Percentiles rank a stretch among this genome's conserved stretches.
Conservation (phyloP, 2,888 invertebrate species). For the Unio delphinus region DNA sequence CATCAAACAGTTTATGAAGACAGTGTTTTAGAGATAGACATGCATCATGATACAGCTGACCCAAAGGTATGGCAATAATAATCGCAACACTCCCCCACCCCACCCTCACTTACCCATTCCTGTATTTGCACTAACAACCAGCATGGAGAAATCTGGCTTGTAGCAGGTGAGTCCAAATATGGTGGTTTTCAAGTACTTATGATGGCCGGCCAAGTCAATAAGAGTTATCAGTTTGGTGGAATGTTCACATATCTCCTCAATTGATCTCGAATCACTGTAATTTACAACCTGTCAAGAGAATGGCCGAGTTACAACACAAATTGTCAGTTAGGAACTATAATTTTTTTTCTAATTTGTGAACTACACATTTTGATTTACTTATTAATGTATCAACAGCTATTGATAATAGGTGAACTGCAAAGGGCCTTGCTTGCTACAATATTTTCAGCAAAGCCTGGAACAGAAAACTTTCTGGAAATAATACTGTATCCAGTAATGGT, state of each 20-base stretch:
- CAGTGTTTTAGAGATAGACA: no score
- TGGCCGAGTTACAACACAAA: not conserved
- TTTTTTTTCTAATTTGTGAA: not conserved
- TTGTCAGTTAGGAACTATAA: not conserved
- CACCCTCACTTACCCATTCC: slow-evolving; percentile 74
- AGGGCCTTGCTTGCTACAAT: no score
- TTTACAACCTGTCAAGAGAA: slow-evolving; percentile 81
- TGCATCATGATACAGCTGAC: no score
- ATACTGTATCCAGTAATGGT: no score
- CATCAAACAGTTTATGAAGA: no score
- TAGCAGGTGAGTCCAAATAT: slow-evolving; percentile 94
- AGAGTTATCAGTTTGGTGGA: slow-evolving; percentile 91
- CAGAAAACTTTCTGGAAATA: no score
- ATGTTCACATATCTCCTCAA: slow-evolving; percentile 93
- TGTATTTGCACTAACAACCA: slow-evolving; percentile 84
- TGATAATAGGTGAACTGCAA: no score
- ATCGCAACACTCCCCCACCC: not conserved
- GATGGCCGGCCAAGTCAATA: slow-evolving; percentile 95
- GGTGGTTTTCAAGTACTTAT: slow-evolving; percentile 95
- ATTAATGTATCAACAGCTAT: no score
- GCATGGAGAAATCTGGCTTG: slow-evolving; percentile 91
- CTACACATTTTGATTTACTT: not conserved
- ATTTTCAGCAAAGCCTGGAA: no score
- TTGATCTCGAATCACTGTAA: slow-evolving; percentile 87
- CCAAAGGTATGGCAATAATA: not conserved